Evolutionary conservation across 2,797 vertebrate species (phyloP), one percentile per base, ranked within the genome.

Genomic region (Oreonectes daqikongensis): DNA sequence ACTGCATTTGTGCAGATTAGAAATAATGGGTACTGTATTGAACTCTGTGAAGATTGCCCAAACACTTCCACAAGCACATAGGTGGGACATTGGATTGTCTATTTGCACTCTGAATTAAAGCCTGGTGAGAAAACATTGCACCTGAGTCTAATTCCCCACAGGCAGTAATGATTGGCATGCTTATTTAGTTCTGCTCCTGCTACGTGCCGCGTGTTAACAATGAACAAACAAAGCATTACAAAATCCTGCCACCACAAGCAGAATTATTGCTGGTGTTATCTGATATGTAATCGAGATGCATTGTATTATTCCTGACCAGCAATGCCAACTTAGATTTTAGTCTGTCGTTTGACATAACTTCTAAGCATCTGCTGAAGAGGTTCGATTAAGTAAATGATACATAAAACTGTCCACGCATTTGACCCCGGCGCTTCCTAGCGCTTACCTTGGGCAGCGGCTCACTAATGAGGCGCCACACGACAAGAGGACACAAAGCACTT

Each of bases 111-210:
- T 4, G 3, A 80, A 72, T 79, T 1, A 66, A 78, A 60, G 26
- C 61, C 57, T 68, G 50, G 18, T 44, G 44, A 42, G n/a, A 70
- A 55, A 63, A 60, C 72, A 76, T 67, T 60, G 4, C 11, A 40
- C 48, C 28, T 1, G 69, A 30, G 81, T 65, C 73, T 63, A 55
- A 78, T 75, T 80, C 64, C 68, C 71, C 72, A 48, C 0, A 46
- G 66, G 75, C 53, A 22, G 17, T 42, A 38, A 81, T 75, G 80
- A 81, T 71, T 40, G 75, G 26, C 67, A 70, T 74, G 70, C 35
- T 76, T 74, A 78, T 77, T 75, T 71, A 83, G 77, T 69, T 75
- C 50, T 78, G 69, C 83, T 84, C 79, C 81, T 81, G 59, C 35
- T 38, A 1, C 44, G 22, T 52, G 80, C 42, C 28, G 40, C 63